phyloP scores from a whole-genome alignment of 2,797 vertebrate genomes.

The Anguilla megastoma region DNA sequence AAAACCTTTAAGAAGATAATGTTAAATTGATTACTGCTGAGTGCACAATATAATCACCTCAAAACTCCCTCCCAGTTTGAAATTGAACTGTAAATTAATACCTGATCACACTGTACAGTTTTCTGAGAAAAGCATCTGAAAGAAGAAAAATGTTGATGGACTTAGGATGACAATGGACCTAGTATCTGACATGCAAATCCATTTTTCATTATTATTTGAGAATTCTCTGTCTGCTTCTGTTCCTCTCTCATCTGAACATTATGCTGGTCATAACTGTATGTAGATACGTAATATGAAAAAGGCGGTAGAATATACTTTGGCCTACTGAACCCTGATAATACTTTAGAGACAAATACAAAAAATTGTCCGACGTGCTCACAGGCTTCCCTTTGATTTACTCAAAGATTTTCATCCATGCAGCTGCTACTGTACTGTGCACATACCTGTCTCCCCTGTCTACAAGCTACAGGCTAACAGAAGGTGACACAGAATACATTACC shows the following conservation, averaged over 20 bases:
- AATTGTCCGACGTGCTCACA: not conserved
- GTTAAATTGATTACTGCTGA: not conserved
- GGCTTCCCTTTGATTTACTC: not conserved
- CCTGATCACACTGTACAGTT: not conserved
- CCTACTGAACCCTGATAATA: slow-evolving; percentile 21
- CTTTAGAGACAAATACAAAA: not conserved
- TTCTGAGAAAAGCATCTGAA: not conserved
- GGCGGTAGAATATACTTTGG: not conserved
- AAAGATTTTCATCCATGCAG: not conserved
- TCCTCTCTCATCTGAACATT: not conserved
- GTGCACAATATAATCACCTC: not conserved
- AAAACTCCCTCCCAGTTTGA: not conserved
- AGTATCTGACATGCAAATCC: not conserved
- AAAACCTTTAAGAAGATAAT: slow-evolving; percentile 50
- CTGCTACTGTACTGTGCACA: not conserved
- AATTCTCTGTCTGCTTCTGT: slow-evolving; percentile 32
- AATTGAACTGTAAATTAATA: not conserved
- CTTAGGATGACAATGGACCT: not conserved
- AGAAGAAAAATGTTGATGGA: not conserved
- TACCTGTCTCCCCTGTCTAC: not conserved
- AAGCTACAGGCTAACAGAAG: not conserved
- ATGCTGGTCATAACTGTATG: not conserved
- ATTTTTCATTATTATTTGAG: not conserved
- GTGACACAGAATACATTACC: slow-evolving; percentile 28
- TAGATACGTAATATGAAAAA: not conserved